Conservation (phyloP, 2,797 vertebrate species). For the Heteromormyrus szaboi region DNA sequence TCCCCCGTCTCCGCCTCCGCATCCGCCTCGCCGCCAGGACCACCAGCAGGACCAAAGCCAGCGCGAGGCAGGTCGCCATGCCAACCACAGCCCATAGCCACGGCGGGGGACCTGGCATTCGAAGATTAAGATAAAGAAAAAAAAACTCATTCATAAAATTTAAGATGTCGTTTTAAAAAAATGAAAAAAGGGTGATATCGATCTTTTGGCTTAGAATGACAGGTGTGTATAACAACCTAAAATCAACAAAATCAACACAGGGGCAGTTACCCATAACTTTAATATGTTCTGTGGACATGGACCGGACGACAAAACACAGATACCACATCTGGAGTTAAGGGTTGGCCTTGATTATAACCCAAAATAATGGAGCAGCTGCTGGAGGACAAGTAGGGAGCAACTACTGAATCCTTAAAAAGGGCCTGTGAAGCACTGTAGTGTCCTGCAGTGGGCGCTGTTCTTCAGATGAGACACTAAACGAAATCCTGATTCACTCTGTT, state of each 20-base stretch:
- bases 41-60: slow-evolving; percentile 55
- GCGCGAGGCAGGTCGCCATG: slow-evolving; percentile 48
- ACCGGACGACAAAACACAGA: not conserved
- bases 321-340: not conserved
- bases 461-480: not conserved
- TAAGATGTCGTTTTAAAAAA: not conserved
- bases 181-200: not conserved
- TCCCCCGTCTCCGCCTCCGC: slow-evolving; percentile 47
- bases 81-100: slow-evolving; percentile 66
- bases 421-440: not conserved
- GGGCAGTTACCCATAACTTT: not conserved
- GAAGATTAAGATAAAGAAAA: not conserved
- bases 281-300: not conserved
- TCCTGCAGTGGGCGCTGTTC: not conserved
- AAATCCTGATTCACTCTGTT: not conserved
- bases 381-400: not conserved
- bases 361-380: not conserved
- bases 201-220: not conserved
- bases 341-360: not conserved
- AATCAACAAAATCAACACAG: not conserved
- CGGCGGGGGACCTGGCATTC: slow-evolving; percentile 32
- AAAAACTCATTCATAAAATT: not conserved
- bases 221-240: not conserved
- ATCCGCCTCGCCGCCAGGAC: slow-evolving; percentile 61
- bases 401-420: not conserved